Percentiles rank a stretch among this genome's conserved stretches.
Conservation (phyloP, 2,113 vertebrate genomes). For the Oplegnathus fasciatus region DNA sequence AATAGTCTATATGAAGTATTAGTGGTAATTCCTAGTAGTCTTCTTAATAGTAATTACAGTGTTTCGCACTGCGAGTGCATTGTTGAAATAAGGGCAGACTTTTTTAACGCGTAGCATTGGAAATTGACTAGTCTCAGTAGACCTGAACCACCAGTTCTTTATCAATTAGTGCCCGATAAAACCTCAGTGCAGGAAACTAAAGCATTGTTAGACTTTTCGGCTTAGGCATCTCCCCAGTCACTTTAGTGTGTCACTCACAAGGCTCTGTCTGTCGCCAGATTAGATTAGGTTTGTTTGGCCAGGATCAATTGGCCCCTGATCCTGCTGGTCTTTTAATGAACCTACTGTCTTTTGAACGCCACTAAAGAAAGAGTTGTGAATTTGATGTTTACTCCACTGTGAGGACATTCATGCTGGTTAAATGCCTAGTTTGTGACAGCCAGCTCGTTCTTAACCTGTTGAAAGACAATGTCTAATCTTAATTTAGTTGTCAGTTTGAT, state of each 20-base stretch:
- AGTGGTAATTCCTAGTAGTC: not conserved
- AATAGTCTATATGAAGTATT: not conserved
- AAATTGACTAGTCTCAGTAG: not conserved
- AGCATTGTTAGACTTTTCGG: conserved; percentile 20
- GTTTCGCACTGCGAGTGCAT: not conserved
- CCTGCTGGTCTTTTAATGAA: conserved; percentile 57
- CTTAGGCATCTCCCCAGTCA: conserved; percentile 32
- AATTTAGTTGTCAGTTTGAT: conserved; percentile 9
- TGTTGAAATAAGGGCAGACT: not conserved
- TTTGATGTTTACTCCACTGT: conserved; percentile 25
- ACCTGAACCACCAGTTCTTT: not conserved
- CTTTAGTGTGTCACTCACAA: conserved; percentile 40
- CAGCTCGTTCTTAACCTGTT: not conserved
- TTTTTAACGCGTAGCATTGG: not conserved
- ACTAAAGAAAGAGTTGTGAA: conserved; percentile 20
- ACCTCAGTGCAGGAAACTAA: not conserved
- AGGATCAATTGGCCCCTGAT: conserved; percentile 63
- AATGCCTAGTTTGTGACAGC: conserved; percentile 1
- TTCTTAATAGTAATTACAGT: not conserved
- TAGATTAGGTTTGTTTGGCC: conserved; percentile 63
- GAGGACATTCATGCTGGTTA: conserved; percentile 3
- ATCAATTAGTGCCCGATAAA: not conserved
- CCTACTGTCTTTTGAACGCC: conserved; percentile 33
- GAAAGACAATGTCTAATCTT: conserved; percentile 6
- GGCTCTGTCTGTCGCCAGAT: conserved; percentile 23